phyloP scores from a whole-genome alignment of 2,113 vertebrate genomes.

The mouse (Mus musculus) region GRCm39 chr10:124814501-124815000 shows the following conservation, averaged over 20 bases:
- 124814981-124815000: not conserved
- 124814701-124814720: not conserved
- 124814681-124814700: not conserved
- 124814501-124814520: not conserved
- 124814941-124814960: not conserved
- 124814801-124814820: not conserved
- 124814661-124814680: not conserved
- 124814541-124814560: not conserved
- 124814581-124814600: not conserved
- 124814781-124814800: conserved; percentile 12
- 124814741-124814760: not conserved
- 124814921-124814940: not conserved
- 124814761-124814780: conserved; percentile 10
- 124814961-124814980: not conserved
- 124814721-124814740: not conserved
- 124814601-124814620: not conserved
- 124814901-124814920: not conserved
- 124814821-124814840: conserved; percentile 13
- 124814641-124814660: not conserved
- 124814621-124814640: not conserved
- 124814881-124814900: not conserved
- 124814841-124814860: not conserved
- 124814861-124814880: conserved; percentile 17
- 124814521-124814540: not conserved
- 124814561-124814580: not conserved